Evolutionary conservation across 2,888 invertebrate species (phyloP), one percentile per base, ranked within the genome.

Genomic region (Phalera bucephala): DNA sequence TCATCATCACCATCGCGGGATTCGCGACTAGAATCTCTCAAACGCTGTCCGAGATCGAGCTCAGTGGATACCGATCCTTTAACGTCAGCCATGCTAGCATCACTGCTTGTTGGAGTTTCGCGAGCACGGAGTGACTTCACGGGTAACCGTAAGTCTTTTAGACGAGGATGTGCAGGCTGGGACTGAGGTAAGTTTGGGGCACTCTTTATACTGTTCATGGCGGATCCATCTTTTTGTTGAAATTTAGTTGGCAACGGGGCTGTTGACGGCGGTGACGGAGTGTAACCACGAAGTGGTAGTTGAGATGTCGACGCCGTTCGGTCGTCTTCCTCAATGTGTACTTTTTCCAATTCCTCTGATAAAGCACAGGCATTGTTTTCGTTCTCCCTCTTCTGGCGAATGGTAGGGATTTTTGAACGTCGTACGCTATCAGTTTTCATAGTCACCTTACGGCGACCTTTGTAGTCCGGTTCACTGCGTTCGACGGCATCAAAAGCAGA

Each of bases 201-300:
- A 75, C 95, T 95, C 61, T 93, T 93, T 42, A 95, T 95, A 67
- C 95, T 95, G 73, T 94, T 94, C 93, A 94, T 93, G 31, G 92
- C 91, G 46, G 93, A 91, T 31, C 91, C 91, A 45, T 94, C 94
- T 59, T 95, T 94, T 53, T 92, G 91, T 49, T 93, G 94, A 80
- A 95, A 96, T 78, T 96, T 96, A 44, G 94, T 93, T 1, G 96
- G 95, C 55, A 96, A 81, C 12, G 96, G 96, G 1, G 95, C 95
- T 11, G 95, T 96, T 40, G 96, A 95, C 37, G 96, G 96, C 30
- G 96, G 95, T 25, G 95, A 95, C 7, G 95, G 95, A 2, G 95
- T 94, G 53, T 94, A 95, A 21, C 94, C 94, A 17, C 95, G 91
- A 30, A 93, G 78, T 0, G 94, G 93, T 52, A 94, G 70, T 61